Conservation (phyloP, 64 coral and sea anemone species). For the Stylophora pistillata region DNA sequence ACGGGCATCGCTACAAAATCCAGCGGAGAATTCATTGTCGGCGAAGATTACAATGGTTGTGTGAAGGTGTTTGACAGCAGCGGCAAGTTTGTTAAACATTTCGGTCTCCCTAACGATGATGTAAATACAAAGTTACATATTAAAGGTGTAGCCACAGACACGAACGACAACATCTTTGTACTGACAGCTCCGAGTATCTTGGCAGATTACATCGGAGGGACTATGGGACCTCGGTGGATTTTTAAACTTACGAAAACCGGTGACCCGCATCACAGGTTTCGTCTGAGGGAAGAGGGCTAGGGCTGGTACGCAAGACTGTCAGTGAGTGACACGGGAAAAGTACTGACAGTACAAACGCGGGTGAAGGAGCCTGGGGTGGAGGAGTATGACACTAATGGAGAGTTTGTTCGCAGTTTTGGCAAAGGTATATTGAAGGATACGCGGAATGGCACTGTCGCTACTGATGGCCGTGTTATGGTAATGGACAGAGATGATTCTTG, state of each 20-base stretch:
- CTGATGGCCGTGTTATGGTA: constrained; percentile 21
- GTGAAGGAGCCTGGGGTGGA: background rate
- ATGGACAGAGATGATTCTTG: too few relatives aligned
- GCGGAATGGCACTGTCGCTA: constrained; percentile 4
- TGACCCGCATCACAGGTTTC: constrained; percentile 13
- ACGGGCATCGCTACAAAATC: constrained; percentile 18
- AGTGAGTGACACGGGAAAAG: too few relatives aligned
- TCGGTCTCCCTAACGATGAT: too few relatives aligned
- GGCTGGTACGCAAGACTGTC: background rate
- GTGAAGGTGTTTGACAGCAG: constrained; percentile 35
- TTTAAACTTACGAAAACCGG: too few relatives aligned
- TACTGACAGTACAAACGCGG: constrained; percentile 41
- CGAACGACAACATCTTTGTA: too few relatives aligned
- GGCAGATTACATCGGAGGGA: too few relatives aligned
- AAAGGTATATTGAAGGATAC: background rate
- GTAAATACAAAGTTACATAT: too few relatives aligned
- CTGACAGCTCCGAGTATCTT: background rate
- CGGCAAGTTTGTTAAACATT: too few relatives aligned
- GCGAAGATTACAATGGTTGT: background rate
- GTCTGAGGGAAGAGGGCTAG: background rate
- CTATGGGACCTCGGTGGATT: background rate
- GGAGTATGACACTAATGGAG: constrained; percentile 21
- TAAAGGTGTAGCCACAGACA: too few relatives aligned
- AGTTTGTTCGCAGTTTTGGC: too few relatives aligned
- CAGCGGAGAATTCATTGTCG: constrained; percentile 20